A percentile compares a stretch with the other conserved stretches of the same genome.
These are phyloP conservation scores for Steromphala cineraria DNA, from an alignment of 2,888 invertebrate species.

Conservation along the genomic window DNA sequence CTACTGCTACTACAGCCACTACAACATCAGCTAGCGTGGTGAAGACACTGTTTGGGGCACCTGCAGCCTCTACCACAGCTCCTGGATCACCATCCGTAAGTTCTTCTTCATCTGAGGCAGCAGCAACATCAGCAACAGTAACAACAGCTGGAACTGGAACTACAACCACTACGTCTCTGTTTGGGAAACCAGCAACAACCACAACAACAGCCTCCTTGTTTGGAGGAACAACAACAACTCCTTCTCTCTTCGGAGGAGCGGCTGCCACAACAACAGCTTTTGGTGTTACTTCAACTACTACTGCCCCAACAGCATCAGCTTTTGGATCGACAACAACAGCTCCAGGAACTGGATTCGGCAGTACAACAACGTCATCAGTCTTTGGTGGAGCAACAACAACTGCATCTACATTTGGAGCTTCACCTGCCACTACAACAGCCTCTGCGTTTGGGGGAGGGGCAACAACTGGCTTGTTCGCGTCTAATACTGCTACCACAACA, in stretches of 20 bases:
- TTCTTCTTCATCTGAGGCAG: not conserved
- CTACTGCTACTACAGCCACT: not conserved
- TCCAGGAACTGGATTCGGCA: conserved; percentile 22
- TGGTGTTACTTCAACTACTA: conserved; percentile 21
- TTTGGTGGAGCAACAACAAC: conserved; percentile 24
- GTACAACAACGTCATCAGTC: conserved; percentile 26
- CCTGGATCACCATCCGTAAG: not conserved
- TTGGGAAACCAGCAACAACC: conserved; percentile 24
- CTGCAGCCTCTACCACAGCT: not conserved
- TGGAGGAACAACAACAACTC: conserved; percentile 16
- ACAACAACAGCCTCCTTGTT: not conserved
- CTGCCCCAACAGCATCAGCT: conserved; percentile 19
- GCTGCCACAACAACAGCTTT: conserved; percentile 13
- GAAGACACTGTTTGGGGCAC: not conserved
- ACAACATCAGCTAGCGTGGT: not conserved
- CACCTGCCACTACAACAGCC: conserved; percentile 6
- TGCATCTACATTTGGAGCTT: conserved; percentile 17
- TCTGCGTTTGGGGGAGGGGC: conserved; percentile 27
- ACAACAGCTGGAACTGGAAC: conserved; percentile 7
- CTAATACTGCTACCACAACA: conserved; percentile 25
- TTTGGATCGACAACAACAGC: conserved; percentile 24
- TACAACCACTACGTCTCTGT: conserved; percentile 26
- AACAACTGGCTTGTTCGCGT: conserved; percentile 31
- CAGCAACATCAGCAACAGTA: conserved; percentile 5
- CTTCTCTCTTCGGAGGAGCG: not conserved